Evolutionary conservation across 2,888 invertebrate genomes (phyloP).

Genomic region (Agrilus biguttatus): DNA sequence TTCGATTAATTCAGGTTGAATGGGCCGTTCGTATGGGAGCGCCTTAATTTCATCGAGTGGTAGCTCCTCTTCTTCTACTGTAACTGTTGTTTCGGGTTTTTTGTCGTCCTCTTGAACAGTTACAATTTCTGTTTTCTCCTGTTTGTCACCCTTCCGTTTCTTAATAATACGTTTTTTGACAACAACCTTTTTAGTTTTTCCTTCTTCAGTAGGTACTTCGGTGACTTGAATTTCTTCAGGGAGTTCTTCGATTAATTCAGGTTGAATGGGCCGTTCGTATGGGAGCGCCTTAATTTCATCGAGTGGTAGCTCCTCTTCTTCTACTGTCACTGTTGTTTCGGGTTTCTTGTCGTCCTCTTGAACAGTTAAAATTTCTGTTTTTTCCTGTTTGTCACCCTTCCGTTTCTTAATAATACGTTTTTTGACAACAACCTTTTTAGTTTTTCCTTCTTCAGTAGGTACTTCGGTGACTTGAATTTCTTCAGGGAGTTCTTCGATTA

Average conservation of each 20-base stretch:
- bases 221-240: slow-evolving; percentile 30
- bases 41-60: slow-evolving; percentile 4
- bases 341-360: slow-evolving; percentile 22
- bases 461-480: slow-evolving; percentile 11
- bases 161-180: slow-evolving; percentile 32
- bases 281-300: slow-evolving; percentile 15
- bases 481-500: slow-evolving; percentile 11
- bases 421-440: slow-evolving; percentile 15
- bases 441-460: slow-evolving; percentile 20
- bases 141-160: slow-evolving; percentile 28
- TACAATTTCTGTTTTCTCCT: slow-evolving; percentile 28
- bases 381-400: slow-evolving; percentile 16
- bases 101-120: slow-evolving; percentile 21
- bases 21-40: slow-evolving; percentile 1
- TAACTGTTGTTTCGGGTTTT: slow-evolving; percentile 12
- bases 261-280: slow-evolving; percentile 14
- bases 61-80: slow-evolving; percentile 10
- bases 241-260: slow-evolving; percentile 21
- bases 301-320: slow-evolving; percentile 13
- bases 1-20: slow-evolving; percentile 12
- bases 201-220: slow-evolving; percentile 20
- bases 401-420: slow-evolving; percentile 15
- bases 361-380: slow-evolving; percentile 18
- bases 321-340: slow-evolving; percentile 17
- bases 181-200: slow-evolving; percentile 14